phyloP scores from a whole-genome alignment of 2,113 vertebrate genomes.

The Corythornis vintsioides region DNA sequence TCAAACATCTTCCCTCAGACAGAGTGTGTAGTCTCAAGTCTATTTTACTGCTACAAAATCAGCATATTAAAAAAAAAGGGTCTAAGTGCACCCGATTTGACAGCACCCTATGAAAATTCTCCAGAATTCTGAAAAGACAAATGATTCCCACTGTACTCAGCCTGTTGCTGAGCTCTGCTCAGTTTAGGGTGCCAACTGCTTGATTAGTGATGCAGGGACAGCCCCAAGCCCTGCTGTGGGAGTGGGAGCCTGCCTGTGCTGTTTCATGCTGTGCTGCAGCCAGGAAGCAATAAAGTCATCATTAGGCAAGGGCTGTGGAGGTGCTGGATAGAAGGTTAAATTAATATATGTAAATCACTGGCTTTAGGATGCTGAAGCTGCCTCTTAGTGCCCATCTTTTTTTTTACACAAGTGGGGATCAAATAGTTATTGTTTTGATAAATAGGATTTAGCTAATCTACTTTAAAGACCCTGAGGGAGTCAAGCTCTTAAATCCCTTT shows the following conservation, averaged over 20 bases:
- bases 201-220: constrained; percentile 40
- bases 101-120: neutral
- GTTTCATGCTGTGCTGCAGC: neutral
- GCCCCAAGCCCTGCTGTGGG: neutral
- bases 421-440: constrained; percentile 49
- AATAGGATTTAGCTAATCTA: constrained; percentile 9
- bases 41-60: neutral
- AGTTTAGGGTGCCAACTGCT: neutral
- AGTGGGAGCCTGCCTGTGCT: neutral
- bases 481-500: constrained; percentile 22
- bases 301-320: constrained; percentile 40
- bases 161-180: neutral
- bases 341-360: constrained; percentile 46
- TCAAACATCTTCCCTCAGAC: neutral
- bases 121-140: neutral
- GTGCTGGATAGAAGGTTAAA: constrained; percentile 1
- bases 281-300: constrained; percentile 60
- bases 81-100: neutral
- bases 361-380: constrained; percentile 28
- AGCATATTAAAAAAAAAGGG: neutral
- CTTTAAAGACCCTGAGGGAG: constrained; percentile 31
- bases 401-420: constrained; percentile 24
- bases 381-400: constrained; percentile 40
- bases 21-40: neutral
- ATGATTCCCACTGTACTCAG: neutral